phyloP scores from a whole-genome alignment of 2,888 invertebrate species.

The Mythimna impura region DNA sequence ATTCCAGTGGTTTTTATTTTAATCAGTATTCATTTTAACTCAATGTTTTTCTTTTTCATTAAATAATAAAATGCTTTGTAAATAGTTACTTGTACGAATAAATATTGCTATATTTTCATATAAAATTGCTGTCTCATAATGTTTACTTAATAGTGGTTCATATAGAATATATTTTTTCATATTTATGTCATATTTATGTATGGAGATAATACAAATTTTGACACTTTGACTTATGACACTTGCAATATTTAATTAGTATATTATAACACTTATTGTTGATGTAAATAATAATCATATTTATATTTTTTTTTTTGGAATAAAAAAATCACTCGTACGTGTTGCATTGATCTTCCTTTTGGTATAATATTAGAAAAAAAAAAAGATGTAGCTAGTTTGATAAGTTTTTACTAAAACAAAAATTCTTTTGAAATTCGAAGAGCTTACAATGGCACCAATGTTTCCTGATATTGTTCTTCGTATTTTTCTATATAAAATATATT shows the following conservation, averaged over 20 bases:
- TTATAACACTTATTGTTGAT: constrained; percentile 74
- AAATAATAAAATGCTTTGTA: constrained; percentile 74
- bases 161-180: constrained; percentile 87
- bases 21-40: constrained; percentile 83
- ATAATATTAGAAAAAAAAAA: constrained; percentile 58
- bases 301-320: constrained; percentile 66
- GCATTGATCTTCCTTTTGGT: constrained; percentile 69
- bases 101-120: constrained; percentile 86
- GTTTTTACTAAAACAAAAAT: constrained; percentile 64
- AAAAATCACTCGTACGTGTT: constrained; percentile 64
- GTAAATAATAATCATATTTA: constrained; percentile 77
- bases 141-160: constrained; percentile 76
- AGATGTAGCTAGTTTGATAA: constrained; percentile 56
- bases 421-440: constrained; percentile 72
- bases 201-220: constrained; percentile 66
- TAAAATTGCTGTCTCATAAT: constrained; percentile 77
- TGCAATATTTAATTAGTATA: constrained; percentile 84
- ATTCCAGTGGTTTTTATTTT: constrained; percentile 76
- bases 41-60: constrained; percentile 68
- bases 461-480: constrained; percentile 64
- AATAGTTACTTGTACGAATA: constrained; percentile 78
- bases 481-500: constrained; percentile 65
- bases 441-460: constrained; percentile 74
- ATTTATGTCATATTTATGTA: constrained; percentile 63
- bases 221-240: constrained; percentile 83